These are phyloP conservation scores for Hippocampus comes DNA, from an alignment of 2,113 vertebrate species.

Conservation along the genomic window DNA sequence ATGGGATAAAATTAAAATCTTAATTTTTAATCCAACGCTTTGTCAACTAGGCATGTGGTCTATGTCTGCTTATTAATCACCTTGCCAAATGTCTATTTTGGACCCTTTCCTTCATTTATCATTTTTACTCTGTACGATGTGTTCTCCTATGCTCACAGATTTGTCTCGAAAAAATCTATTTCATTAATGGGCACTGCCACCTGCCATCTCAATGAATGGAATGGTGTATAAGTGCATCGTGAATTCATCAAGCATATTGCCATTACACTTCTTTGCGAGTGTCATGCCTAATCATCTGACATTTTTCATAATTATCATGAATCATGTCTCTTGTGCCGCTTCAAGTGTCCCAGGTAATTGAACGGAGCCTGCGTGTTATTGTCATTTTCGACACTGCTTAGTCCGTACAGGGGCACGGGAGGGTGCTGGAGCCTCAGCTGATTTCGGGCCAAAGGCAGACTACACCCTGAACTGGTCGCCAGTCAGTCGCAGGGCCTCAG, in stretches of 20 bases:
- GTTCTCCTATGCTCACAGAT: conserved; percentile 12
- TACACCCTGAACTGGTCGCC: too few species aligned
- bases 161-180: conserved; percentile 1
- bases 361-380: not conserved
- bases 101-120: conserved; percentile 28
- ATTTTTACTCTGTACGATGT: conserved; percentile 14
- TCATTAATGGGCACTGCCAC: conserved; percentile 6
- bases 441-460: too few species aligned
- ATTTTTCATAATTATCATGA: conserved; percentile 19
- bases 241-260: not conserved
- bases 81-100: conserved; percentile 38
- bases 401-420: too few species aligned
- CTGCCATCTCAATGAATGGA: conserved; percentile 10
- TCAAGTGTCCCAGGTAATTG: conserved; percentile 9
- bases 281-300: conserved; percentile 4
- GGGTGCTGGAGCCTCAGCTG: too few species aligned
- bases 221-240: not conserved
- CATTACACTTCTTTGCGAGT: not conserved
- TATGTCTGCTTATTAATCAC: conserved; percentile 31
- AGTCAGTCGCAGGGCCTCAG: not conserved
- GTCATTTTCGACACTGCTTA: too few species aligned
- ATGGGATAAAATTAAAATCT: conserved; percentile 40
- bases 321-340: not conserved
- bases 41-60: conserved; percentile 49
- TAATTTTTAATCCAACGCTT: conserved; percentile 61